Conservation (phyloP, 2,888 invertebrate genomes). For the Troglohyphantes excavatus region DNA sequence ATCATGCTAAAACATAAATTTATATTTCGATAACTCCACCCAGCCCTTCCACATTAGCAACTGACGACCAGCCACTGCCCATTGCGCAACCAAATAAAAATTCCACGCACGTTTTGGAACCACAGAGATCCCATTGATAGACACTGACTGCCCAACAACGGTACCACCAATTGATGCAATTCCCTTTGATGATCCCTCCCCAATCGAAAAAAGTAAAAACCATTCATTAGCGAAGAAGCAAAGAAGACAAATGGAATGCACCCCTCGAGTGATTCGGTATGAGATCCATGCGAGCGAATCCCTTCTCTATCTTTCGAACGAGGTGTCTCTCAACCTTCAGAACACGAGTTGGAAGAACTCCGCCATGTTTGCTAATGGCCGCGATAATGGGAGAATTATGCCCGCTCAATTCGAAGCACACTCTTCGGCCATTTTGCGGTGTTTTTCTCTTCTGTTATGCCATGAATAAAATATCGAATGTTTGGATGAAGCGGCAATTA, state of each 20-base stretch:
- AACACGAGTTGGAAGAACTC: not conserved
- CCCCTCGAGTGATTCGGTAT: not conserved
- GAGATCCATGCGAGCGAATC: not conserved
- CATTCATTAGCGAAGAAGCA: not conserved
- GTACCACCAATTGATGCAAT: no score
- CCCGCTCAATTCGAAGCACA: not conserved
- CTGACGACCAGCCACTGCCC: no score
- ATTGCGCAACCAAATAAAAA: no score
- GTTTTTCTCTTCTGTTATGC: not conserved
- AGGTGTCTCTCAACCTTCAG: not conserved
- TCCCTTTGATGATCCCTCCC: no score
- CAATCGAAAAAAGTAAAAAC: not conserved
- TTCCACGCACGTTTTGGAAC: no score
- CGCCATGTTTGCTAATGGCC: not conserved
- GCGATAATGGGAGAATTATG: constrained; percentile 1
- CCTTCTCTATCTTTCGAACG: not conserved
- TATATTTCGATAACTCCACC: no score
- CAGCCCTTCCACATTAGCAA: no score
- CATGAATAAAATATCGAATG: not conserved
- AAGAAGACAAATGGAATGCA: not conserved
- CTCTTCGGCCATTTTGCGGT: not conserved
- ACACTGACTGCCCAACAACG: no score
- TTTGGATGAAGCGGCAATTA: not conserved
- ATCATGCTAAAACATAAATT: no score
- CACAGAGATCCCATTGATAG: no score